These are phyloP conservation scores for Argentina silus DNA, from an alignment of 2,797 vertebrate genomes.

Conservation along the genomic window DNA sequence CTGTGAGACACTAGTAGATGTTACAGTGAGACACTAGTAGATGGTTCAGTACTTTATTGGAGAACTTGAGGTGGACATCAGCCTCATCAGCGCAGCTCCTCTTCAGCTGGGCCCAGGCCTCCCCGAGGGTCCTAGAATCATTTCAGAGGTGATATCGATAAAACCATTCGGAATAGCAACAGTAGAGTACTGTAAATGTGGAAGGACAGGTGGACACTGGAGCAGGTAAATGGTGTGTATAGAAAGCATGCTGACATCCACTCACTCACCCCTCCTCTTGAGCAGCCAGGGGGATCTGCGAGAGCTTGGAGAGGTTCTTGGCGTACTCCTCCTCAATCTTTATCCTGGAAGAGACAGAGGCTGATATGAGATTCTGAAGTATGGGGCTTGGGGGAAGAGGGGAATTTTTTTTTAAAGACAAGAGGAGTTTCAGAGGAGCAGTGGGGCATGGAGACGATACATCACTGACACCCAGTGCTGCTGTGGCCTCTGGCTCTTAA, in stretches of 20 bases:
- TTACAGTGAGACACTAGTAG: neutral
- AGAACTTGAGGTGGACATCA: constrained; percentile 98
- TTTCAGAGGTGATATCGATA: constrained; percentile 1
- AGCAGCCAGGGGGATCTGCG: constrained; percentile 91
- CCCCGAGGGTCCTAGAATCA: constrained; percentile 88
- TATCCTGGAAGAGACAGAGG: constrained; percentile 81
- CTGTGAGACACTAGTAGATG: neutral
- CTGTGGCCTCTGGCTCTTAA: neutral
- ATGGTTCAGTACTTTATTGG: constrained; percentile 86
- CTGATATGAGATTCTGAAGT: constrained; percentile 24
- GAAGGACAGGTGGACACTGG: neutral
- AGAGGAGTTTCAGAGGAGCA: neutral
- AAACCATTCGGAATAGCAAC: neutral
- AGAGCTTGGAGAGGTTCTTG: constrained; percentile 97
- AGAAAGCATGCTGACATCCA: neutral
- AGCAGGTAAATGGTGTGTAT: neutral
- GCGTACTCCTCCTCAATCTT: constrained; percentile 99
- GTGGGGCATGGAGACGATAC: constrained; percentile 8
- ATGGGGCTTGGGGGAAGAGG: constrained; percentile 21
- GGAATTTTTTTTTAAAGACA: neutral
- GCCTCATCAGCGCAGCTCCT: constrained; percentile 95
- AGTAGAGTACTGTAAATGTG: too few species aligned
- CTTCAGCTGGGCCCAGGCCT: constrained; percentile 96
- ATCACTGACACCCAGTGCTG: constrained; percentile 2
- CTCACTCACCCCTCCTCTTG: constrained; percentile 93